Base-by-base conservation (phyloP, 2,113 vertebrate genomes). In the Zosterops hypoxanthus region DNA sequence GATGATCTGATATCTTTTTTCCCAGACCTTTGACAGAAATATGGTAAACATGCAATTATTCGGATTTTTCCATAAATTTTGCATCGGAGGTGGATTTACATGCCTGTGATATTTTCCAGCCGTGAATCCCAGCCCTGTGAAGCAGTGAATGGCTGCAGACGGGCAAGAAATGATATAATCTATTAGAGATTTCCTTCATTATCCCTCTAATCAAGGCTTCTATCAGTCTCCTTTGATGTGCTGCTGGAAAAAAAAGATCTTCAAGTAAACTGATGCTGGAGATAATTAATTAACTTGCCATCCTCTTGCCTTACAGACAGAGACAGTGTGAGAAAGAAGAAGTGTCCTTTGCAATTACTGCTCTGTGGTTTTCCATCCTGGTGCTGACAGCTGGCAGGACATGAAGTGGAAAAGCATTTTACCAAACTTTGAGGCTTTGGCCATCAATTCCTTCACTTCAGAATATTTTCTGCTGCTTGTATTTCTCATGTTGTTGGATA, bases 231-330 rank as follows among this genome's bases (percentile, higher is more conserved):
- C 91, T 97, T 97, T 97, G 96, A 97, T 95, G 94, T 66, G 10
- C 95, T 95, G 93, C 95, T 95, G 88, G 94, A 88, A 87, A 95
- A 61, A 52, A 53, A 96, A 94, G 88, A 97, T 96, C 95, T 96
- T 97, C 93, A 96, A 97, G 94, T 97, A 97, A 97, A 97, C 96
- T 94, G 96, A 95, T 97, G 96, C 84, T 90, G 90, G 92, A 97
- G 97, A 96, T 97, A 97, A 97, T 97, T 97, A 97, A 97, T 97
- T 97, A 97, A 97, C 97, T 97, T 96, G 76, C 95, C 84, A 92
- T 95, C 95, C 94, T 96, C 84, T 90, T 92, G 64, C 82, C 88
- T 97, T 93, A 90, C 79, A 95, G 90, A 88, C 77, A 90, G 94
- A 94, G 95, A 94, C 90, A 80, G 94, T 28, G 12, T 39, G 79